These are phyloP conservation scores for Rhombomys opimus DNA, from an alignment of 2,113 vertebrate species.

Conservation along the genomic window DNA sequence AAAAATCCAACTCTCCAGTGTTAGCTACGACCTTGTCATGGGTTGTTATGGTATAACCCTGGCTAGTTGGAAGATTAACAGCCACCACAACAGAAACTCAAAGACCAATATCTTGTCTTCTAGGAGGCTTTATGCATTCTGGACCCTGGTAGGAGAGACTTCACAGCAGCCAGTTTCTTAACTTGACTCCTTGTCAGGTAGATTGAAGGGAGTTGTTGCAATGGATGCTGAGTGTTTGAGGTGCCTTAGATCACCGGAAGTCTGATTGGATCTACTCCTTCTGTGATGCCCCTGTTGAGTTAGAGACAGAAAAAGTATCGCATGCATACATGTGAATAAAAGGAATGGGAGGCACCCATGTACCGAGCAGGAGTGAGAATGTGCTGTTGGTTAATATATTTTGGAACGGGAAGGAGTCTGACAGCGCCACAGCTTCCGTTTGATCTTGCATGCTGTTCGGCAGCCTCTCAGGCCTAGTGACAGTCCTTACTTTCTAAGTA, in stretches of 20 bases:
- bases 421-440: neutral
- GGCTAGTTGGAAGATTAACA: neutral
- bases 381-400: neutral
- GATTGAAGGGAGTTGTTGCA: neutral
- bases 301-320: neutral
- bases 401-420: neutral
- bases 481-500: neutral
- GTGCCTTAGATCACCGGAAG: neutral
- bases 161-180: neutral
- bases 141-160: neutral
- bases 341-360: neutral
- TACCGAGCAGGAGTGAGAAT: neutral
- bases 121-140: neutral
- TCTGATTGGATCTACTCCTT: neutral
- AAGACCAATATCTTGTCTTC: neutral
- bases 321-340: fast-evolving
- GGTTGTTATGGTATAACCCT: neutral
- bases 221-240: neutral
- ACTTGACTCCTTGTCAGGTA: neutral
- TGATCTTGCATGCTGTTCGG: neutral
- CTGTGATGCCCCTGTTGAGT: neutral
- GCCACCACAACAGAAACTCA: neutral
- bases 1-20: neutral
- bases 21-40: neutral
- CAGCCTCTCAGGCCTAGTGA: neutral